Evolutionary conservation across 2,797 vertebrate species (phyloP).

Genomic region (Liasis olivaceus): DNA sequence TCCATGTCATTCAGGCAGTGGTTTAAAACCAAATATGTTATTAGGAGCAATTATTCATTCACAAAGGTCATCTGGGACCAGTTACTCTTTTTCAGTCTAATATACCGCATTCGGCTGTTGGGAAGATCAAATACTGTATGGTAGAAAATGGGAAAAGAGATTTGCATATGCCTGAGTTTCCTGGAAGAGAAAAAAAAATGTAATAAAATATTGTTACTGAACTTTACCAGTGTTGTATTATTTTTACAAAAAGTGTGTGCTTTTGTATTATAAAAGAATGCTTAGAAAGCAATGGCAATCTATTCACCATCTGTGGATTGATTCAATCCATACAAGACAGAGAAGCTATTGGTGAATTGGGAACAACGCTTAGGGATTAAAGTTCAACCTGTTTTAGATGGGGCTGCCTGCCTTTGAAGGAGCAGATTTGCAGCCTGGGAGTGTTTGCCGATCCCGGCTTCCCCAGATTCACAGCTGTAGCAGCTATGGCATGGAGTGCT

Average conservation of each 20-base stretch:
- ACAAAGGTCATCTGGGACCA: not conserved
- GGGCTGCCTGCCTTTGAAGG: not conserved
- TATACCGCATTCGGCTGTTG: not conserved
- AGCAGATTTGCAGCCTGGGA: not conserved
- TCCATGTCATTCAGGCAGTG: not conserved
- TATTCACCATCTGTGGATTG: not conserved
- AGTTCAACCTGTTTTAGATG: not conserved
- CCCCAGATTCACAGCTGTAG: not conserved
- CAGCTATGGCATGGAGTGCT: not conserved
- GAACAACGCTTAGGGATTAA: not conserved
- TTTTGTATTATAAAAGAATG: not conserved
- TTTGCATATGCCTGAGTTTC: not conserved
- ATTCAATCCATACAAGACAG: not conserved
- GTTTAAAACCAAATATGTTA: not conserved
- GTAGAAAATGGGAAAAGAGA: not conserved
- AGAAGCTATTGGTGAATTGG: not conserved
- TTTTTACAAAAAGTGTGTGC: not conserved
- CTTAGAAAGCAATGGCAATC: not conserved
- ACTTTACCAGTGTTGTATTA: not conserved
- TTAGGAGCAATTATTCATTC: not conserved
- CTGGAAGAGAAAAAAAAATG: not conserved
- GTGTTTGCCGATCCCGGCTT: not conserved
- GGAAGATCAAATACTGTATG: not conserved
- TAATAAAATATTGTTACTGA: not conserved
- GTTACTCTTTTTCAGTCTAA: not conserved